Percentiles rank a stretch among this genome's conserved stretches.
Evolutionary conservation across 2,888 invertebrate species (phyloP).

Genomic region (Noctua fimbriata): DNA sequence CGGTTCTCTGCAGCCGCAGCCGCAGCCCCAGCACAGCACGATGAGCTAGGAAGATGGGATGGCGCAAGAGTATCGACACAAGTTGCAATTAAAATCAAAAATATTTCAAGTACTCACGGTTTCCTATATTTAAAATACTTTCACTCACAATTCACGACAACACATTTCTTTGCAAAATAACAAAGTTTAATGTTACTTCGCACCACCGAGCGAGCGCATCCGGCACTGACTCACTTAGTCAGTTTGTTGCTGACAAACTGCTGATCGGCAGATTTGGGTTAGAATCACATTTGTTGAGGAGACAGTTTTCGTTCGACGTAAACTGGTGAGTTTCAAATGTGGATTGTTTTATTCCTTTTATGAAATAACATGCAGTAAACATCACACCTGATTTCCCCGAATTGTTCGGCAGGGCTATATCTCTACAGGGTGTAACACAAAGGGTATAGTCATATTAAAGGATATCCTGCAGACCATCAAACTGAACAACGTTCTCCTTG

Average conservation of each 20-base stretch:
- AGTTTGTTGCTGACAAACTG: conserved; percentile 62
- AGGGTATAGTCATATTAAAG: too few species aligned
- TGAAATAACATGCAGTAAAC: neutral
- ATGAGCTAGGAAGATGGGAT: too few species aligned
- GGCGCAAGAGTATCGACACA: too few species aligned
- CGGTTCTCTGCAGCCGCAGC: too few species aligned
- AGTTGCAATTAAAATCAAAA: neutral
- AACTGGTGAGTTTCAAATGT: conserved; percentile 43
- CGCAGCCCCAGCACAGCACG: too few species aligned
- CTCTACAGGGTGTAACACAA: too few species aligned
- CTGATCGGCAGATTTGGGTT: conserved; percentile 74
- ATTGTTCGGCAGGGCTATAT: neutral
- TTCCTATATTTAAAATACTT: conserved; percentile 30
- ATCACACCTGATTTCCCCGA: neutral
- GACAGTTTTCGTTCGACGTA: conserved; percentile 63
- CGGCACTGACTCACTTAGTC: conserved; percentile 68
- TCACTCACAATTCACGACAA: conserved; percentile 60
- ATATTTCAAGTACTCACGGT: conserved; percentile 54
- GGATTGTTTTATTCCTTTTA: neutral
- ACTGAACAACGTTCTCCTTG: too few species aligned
- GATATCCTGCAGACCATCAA: too few species aligned
- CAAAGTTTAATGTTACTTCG: conserved; percentile 40
- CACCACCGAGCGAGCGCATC: conserved; percentile 64
- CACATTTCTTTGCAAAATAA: conserved; percentile 59
- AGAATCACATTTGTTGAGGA: conserved; percentile 66